These are phyloP conservation scores for Globia sparganii DNA, from an alignment of 2,888 invertebrate species.

Conservation along the genomic window DNA sequence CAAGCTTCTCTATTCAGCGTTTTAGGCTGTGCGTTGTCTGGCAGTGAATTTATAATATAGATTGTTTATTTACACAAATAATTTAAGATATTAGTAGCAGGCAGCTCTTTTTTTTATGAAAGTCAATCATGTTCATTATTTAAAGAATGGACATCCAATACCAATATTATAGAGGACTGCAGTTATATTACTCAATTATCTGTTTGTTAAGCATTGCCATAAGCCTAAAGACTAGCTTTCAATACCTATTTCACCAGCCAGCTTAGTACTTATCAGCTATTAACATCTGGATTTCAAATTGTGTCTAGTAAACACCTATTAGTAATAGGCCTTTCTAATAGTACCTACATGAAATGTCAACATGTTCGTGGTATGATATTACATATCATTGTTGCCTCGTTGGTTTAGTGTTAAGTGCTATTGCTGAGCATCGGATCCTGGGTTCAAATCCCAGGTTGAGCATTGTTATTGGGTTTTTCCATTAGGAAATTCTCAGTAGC, in stretches of 20 bases:
- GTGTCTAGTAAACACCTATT: background rate
- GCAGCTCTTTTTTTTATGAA: background rate
- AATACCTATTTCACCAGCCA: background rate
- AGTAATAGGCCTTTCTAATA: background rate
- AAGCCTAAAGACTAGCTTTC: background rate
- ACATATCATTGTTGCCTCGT: background rate
- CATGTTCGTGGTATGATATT: background rate
- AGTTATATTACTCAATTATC: background rate
- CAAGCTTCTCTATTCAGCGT: background rate
- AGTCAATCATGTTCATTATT: background rate
- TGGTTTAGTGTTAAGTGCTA: background rate
- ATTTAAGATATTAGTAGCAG: background rate
- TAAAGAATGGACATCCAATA: background rate
- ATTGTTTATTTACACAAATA: background rate
- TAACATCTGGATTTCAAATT: background rate
- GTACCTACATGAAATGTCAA: background rate
- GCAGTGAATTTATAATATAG: background rate
- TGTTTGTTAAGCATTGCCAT: background rate
- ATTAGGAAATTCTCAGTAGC: background rate
- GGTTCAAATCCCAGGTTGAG: background rate
- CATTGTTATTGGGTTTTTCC: background rate
- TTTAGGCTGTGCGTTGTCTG: background rate
- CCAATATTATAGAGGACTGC: background rate
- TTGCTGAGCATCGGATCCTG: background rate
- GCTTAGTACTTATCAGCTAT: conserved; percentile 3